Evolutionary conservation across 2,888 invertebrate genomes (phyloP).

Genomic region (Lacanobia oleracea): DNA sequence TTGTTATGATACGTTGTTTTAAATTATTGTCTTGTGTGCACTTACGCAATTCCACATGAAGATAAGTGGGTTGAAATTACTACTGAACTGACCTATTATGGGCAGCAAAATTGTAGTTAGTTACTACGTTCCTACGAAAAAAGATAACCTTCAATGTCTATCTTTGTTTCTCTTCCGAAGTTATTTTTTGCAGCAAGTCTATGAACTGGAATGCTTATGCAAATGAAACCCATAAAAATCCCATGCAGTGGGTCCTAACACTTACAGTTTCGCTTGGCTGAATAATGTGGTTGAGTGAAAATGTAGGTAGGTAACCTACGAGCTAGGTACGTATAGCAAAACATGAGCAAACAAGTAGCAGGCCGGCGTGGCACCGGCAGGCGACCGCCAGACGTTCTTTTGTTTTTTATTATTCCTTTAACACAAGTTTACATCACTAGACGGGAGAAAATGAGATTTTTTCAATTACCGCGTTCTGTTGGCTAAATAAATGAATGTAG

Average conservation of each 20-base stretch:
- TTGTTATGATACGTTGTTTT: constrained; percentile 67
- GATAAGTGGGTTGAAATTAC: constrained; percentile 64
- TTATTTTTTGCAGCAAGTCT: constrained; percentile 34
- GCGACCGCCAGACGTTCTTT: constrained; percentile 66
- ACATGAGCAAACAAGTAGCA: constrained; percentile 59
- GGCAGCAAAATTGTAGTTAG: constrained; percentile 28
- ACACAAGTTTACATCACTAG: constrained; percentile 79
- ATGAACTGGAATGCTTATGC: constrained; percentile 43
- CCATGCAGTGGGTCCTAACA: constrained; percentile 43
- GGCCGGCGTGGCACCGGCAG: constrained; percentile 40
- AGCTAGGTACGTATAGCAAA: constrained; percentile 45
- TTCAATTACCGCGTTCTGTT: constrained; percentile 82
- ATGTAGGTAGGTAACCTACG: constrained; percentile 30
- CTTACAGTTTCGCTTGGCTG: constrained; percentile 58
- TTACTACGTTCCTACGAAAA: constrained; percentile 38
- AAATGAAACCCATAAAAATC: constrained; percentile 56
- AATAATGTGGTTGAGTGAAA: constrained; percentile 53
- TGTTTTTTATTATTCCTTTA: constrained; percentile 69
- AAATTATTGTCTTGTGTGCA: constrained; percentile 69
- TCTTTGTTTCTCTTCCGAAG: constrained; percentile 25
- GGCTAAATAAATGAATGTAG: constrained; percentile 78
- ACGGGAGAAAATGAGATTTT: constrained; percentile 82
- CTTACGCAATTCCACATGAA: constrained; percentile 64
- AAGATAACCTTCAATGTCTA: constrained; percentile 29
- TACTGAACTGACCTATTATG: constrained; percentile 35